A percentile compares a stretch with the other conserved stretches of the same genome.
Evolutionary conservation across 2,797 vertebrate species (phyloP).

Genomic region (Caiman crocodilus): DNA sequence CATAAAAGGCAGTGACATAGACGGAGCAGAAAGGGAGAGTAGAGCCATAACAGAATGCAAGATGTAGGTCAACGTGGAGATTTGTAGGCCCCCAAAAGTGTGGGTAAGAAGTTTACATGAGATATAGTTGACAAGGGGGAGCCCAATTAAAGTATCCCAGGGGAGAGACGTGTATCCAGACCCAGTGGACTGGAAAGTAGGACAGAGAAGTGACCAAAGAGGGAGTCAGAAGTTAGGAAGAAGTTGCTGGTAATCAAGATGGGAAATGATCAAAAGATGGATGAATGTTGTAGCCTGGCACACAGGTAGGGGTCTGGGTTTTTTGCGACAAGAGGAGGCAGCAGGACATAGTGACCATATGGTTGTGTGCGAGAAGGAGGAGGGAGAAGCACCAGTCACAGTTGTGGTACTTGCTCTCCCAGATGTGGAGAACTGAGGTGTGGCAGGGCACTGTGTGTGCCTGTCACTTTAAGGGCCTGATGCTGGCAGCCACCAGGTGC

Average conservation of each 20-base stretch:
- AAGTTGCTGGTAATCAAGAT: neutral
- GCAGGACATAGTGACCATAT: neutral
- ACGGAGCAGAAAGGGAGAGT: neutral
- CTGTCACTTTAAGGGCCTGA: too few species aligned
- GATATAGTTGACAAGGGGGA: neutral
- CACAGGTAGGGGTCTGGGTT: neutral
- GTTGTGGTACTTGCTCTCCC: neutral
- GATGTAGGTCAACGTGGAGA: neutral
- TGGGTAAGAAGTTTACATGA: accelerated
- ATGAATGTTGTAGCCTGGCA: neutral
- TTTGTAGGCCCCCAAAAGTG: neutral
- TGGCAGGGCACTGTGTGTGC: too few species aligned
- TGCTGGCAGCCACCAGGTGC: too few species aligned
- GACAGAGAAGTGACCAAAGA: neutral
- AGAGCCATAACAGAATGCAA: neutral
- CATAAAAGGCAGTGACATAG: neutral
- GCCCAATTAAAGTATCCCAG: neutral
- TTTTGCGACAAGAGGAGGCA: neutral
- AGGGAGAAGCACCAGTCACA: too few species aligned
- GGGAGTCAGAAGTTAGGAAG: neutral
- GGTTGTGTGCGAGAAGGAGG: too few species aligned
- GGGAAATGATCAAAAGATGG: neutral
- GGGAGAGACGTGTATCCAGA: neutral
- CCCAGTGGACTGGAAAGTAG: neutral
- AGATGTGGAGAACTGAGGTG: neutral